Evolutionary conservation across 2,797 vertebrate genomes (phyloP).

Genomic region (Sebastes miniatus): DNA sequence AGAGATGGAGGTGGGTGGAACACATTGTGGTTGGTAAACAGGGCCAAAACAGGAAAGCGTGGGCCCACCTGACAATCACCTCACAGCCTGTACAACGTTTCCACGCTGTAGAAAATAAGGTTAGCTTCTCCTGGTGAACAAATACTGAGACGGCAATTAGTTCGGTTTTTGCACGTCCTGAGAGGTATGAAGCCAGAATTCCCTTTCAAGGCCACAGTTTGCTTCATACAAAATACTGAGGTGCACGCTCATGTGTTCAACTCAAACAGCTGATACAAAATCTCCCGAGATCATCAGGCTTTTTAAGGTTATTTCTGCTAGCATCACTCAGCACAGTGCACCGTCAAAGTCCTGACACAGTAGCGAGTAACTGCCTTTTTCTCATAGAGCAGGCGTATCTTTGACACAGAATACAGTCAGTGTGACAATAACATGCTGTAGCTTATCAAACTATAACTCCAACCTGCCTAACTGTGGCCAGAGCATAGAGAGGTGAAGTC

Average conservation of each 20-base stretch:
- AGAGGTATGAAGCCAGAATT: not conserved
- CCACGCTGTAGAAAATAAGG: slow-evolving; percentile 32
- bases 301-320: slow-evolving; percentile 21
- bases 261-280: slow-evolving; percentile 18
- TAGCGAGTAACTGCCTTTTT: not conserved
- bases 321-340: not conserved
- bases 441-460: not conserved
- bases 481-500: no score
- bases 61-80: slow-evolving; percentile 63
- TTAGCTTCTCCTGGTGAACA: slow-evolving; percentile 21
- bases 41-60: slow-evolving; percentile 75
- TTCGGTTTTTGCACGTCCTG: not conserved
- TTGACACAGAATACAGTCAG: not conserved
- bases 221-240: not conserved
- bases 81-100: slow-evolving; percentile 37
- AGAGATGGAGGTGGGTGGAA: slow-evolving; percentile 67
- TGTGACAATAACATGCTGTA: not conserved
- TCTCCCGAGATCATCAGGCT: not conserved
- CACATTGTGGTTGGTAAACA: slow-evolving; percentile 73
- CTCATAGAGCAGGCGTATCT: not conserved
- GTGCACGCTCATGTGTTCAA: not conserved
- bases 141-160: slow-evolving; percentile 48
- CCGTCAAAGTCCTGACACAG: slow-evolving; percentile 6
- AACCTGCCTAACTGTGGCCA: not conserved
- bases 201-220: not conserved